Base-by-base conservation (phyloP, 2,888 invertebrate species). In the Marronus borbonicus region DNA sequence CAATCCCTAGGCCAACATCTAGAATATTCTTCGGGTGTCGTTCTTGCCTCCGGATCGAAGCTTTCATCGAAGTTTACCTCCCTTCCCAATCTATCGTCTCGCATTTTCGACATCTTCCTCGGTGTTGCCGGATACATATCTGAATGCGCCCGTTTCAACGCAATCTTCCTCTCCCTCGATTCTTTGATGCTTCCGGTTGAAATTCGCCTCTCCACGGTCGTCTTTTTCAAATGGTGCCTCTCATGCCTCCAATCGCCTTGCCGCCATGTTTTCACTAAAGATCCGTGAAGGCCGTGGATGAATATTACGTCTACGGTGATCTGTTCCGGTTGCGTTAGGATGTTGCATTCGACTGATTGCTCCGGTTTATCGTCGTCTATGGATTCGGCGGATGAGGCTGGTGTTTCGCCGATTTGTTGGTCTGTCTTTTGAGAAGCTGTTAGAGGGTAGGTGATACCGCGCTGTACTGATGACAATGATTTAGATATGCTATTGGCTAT, bases 1-100 rank as follows among this genome's bases (percentile, higher is more conserved):
- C 97, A 97, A 86, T 97, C 96, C 79, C 92, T 90, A 0, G 97
- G 97, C 96, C 96, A 97, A 85, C 96, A 96, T 12, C 88, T 87
- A 0, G 93, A 92, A 83, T 92, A 93, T 58, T 75, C 68, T 14
- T 69, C 72, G 2, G 64, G 31, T 49, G 28, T 28, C 20, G 74
- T 68, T 49, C 78, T 69, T 3, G 77, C 69, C 1, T 10, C n/a
- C n/a, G 74, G 80, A 79, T 31, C 80, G 79, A 39, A 74, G 44
- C 80, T 72, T 20, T 84, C 83, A n/a, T 82, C 83, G 24, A 76
- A 81, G 12, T 80, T 79, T n/a, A 80, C 76, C 2, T 79, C 66
- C 28, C 78, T 76, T 14, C 80, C 80, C 10, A 79, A 81, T 49
- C 81, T 80, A 50, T 81, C 79, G 39, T 81, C 76, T 20, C 82